Percentiles rank a stretch among this genome's conserved stretches.
These are phyloP conservation scores for Sarcophaga carnaria DNA, from an alignment of 2,888 invertebrate genomes.

Conservation along the genomic window DNA sequence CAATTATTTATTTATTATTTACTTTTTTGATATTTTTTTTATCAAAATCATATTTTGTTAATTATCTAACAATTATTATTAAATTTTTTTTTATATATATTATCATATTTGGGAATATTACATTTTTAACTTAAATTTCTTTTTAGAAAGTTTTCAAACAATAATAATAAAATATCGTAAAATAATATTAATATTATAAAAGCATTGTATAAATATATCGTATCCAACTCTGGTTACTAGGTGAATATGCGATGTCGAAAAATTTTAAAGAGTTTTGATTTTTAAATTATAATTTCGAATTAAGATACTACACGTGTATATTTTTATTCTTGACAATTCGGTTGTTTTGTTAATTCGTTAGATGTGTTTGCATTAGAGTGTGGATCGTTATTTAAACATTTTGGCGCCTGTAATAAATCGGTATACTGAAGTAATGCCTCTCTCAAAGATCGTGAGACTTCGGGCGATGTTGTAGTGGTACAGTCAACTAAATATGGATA, in stretches of 20 bases:
- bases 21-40: background rate
- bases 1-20: constrained; percentile 9
- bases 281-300: constrained; percentile 14
- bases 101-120: constrained; percentile 38
- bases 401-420: constrained; percentile 88
- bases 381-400: constrained; percentile 66
- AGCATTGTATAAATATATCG: constrained; percentile 11
- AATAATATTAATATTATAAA: constrained; percentile 41
- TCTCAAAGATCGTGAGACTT: constrained; percentile 90
- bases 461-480: constrained; percentile 90
- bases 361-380: constrained; percentile 59
- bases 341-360: constrained; percentile 72
- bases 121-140: constrained; percentile 55
- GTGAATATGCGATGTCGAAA: too few species aligned
- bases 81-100: constrained; percentile 20
- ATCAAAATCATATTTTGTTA: background rate
- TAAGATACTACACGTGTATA: background rate
- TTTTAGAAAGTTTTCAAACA: constrained; percentile 18
- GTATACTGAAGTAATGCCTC: constrained; percentile 95
- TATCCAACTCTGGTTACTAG: too few species aligned
- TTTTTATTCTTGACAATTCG: constrained; percentile 78
- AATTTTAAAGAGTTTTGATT: background rate
- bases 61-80: constrained; percentile 6
- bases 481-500: constrained; percentile 95
- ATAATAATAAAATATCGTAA: constrained; percentile 12